phyloP scores from a whole-genome alignment of 2,888 invertebrate genomes.

The Drosophila imparisetae region DNA sequence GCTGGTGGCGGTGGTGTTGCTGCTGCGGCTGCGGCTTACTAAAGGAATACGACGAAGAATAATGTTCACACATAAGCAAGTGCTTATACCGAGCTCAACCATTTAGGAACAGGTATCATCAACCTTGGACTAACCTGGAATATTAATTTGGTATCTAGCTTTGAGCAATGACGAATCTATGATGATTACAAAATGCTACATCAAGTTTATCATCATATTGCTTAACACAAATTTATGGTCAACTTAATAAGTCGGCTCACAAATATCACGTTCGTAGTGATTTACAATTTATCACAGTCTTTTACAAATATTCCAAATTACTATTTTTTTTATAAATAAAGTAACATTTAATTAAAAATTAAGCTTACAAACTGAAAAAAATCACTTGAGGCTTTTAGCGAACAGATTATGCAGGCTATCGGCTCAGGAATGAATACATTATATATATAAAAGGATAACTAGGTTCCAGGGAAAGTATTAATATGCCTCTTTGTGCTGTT shows the following conservation, averaged over 20 bases:
- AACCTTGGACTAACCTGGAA: slow-evolving; percentile 31
- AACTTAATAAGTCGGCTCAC: neutral
- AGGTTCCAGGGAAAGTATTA: accelerated
- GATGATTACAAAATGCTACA: neutral
- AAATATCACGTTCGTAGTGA: neutral
- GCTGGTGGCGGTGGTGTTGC: neutral
- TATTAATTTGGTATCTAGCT: neutral
- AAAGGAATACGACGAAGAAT: slow-evolving; percentile 74
- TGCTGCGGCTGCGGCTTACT: slow-evolving; percentile 60
- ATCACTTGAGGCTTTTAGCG: neutral
- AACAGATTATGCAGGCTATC: neutral
- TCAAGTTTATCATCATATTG: neutral
- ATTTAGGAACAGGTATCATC: slow-evolving; percentile 7
- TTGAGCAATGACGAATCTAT: neutral
- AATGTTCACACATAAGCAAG: slow-evolving; percentile 77
- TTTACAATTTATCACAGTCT: neutral
- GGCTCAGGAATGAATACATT: neutral
- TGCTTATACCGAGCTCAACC: slow-evolving; percentile 53
- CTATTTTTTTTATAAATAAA: too few species aligned
- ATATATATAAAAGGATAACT: neutral
- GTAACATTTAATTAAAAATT: neutral
- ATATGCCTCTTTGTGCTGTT: neutral
- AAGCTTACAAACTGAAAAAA: neutral
- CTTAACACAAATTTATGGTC: neutral
- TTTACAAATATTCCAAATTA: neutral